Evolutionary conservation across 2,113 vertebrate species (phyloP).

Genomic region (Okapia johnstoni): DNA sequence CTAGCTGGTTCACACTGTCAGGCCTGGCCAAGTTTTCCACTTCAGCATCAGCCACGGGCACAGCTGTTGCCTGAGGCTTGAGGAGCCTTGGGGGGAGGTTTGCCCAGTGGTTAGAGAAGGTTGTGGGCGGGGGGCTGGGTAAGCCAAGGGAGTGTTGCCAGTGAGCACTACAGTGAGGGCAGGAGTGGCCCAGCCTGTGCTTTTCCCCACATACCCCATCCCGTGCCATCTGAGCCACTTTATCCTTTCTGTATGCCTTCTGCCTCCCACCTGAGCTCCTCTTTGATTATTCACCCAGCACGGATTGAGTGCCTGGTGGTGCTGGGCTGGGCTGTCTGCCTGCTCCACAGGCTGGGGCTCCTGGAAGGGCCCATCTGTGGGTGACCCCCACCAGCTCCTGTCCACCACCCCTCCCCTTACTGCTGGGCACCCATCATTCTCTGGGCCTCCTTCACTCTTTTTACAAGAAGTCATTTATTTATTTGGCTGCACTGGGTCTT

Average conservation of each 20-base stretch:
- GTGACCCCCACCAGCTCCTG: not conserved
- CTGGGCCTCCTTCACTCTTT: not conserved
- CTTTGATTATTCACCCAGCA: not conserved
- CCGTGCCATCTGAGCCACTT: not conserved
- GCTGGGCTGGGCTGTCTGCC: not conserved
- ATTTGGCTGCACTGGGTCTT: not conserved
- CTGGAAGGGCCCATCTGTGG: not conserved
- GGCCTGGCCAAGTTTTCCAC: not conserved
- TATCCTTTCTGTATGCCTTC: not conserved
- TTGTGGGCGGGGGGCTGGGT: accelerated
- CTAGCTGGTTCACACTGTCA: not conserved
- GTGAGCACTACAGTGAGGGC: not conserved
- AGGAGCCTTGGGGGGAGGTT: not conserved
- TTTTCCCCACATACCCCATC: not conserved
- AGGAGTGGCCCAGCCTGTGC: not conserved
- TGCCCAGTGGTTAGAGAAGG: not conserved
- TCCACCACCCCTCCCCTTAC: not conserved
- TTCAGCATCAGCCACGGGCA: not conserved
- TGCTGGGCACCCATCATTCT: not conserved
- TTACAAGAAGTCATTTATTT: not conserved
- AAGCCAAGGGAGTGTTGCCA: not conserved
- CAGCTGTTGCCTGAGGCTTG: not conserved
- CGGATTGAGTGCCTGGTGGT: not conserved
- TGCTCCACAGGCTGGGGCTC: not conserved
- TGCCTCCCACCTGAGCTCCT: not conserved